These are phyloP conservation scores for Microcebus jonahi DNA, from an alignment of 2,113 vertebrate species.

Conservation along the genomic window DNA sequence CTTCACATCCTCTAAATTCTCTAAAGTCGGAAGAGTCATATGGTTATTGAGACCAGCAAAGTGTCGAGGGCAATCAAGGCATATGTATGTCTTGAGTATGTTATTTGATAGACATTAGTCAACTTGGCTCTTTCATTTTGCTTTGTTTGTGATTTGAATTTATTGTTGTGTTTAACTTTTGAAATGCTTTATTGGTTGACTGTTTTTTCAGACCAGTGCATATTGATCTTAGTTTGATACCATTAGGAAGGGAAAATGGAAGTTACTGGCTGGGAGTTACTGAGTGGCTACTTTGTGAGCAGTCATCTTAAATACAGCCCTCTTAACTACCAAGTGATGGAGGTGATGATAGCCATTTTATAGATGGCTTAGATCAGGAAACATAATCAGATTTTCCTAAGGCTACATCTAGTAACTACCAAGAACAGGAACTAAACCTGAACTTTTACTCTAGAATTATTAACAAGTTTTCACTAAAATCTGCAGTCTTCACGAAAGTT, in stretches of 20 bases:
- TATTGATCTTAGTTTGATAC: constrained; percentile 17
- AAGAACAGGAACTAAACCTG: background rate
- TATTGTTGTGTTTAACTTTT: constrained; percentile 34
- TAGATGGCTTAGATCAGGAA: background rate
- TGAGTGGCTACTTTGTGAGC: background rate
- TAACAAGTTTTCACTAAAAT: background rate
- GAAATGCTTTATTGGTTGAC: background rate
- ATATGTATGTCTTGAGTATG: background rate
- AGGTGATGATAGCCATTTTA: background rate
- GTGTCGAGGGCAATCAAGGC: background rate
- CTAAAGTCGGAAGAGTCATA: background rate
- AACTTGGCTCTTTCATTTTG: constrained; percentile 3
- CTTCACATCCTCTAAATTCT: background rate
- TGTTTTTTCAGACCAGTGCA: background rate
- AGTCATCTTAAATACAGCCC: background rate
- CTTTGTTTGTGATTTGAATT: constrained; percentile 6
- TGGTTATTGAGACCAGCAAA: background rate
- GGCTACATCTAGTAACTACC: background rate
- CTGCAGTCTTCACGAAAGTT: background rate
- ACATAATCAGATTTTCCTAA: constrained; percentile 14
- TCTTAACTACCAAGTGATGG: background rate
- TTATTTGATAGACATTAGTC: background rate
- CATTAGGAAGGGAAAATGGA: background rate
- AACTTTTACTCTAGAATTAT: background rate
- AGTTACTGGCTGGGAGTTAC: background rate